Base-by-base conservation (phyloP, 2,888 invertebrate genomes). In the Drosophila pseudotakahashii region DNA sequence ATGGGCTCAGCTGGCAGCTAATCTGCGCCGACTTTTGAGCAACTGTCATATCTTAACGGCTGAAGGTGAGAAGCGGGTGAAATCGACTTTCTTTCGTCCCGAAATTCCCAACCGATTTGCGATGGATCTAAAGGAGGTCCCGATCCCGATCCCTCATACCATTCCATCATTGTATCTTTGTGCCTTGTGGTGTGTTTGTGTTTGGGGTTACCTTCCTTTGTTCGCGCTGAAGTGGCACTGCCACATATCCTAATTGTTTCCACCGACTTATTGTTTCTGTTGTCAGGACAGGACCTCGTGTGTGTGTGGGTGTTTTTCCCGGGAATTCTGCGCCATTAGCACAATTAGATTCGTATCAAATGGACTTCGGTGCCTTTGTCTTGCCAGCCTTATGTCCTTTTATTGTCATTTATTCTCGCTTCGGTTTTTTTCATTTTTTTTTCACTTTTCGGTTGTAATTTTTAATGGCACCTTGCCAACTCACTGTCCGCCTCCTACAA, bases 381-480 rank as follows among this genome's bases (percentile, higher is more conserved):
- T 48, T 48, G 34, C 26, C 41, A 61, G 42, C 62, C 62, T 23
- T 61, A 63, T 63, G 60, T 63, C 73, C 75, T 74, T 77, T 81
- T 79, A 78, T 88, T 89, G 87, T 88, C 81, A 82, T 76, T 71
- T 71, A 51, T 54, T 60, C 70, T 47, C 61, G 60, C 53, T 36
- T 66, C 51, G 47, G 50, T 50, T 52, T 32, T 32, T 78, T 78
- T 3, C n/a, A n/a, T n/a, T 81, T 76, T 16, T 82, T 77, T 82
- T 89, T 73, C 78, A 80, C 76, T 76, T 86, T 82, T 78, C 66
- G 82, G 70, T 54, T 77, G 84, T 86, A 86, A 76, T 75, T 88
- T 90, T 90, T 89, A 89, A 89, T 89, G 79, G 79, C 81, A 88
- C 75, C 89, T 89, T 90, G 89, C 89, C 89, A 90, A 88, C 86